phyloP scores from a whole-genome alignment of 2,797 vertebrate species.

The Botia almorhae region DNA sequence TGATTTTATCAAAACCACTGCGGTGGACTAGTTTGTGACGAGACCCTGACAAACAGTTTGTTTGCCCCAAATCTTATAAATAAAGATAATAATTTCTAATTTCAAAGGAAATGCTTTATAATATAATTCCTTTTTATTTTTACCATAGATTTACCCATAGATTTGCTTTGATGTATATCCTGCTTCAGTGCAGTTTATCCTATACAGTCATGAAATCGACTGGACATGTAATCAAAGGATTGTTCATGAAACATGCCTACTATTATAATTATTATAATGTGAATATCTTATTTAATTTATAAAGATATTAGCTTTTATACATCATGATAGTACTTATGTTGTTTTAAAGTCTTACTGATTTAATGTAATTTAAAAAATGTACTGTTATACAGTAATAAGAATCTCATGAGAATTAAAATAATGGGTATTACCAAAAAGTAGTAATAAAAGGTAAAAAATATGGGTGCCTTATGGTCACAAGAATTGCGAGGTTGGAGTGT shows the following conservation, averaged over 20 bases:
- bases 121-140: neutral
- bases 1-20: slow-evolving; percentile 38
- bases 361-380: too few relatives aligned
- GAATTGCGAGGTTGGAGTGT: neutral
- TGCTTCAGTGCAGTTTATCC: too few relatives aligned
- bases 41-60: slow-evolving; percentile 17
- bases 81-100: neutral
- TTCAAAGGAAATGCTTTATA: neutral
- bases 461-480: neutral
- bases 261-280: too few relatives aligned
- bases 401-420: neutral
- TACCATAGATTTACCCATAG: neutral
- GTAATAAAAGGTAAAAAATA: neutral
- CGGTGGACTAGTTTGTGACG: slow-evolving; percentile 1
- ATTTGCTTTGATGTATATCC: too few relatives aligned
- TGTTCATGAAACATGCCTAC: too few relatives aligned
- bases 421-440: neutral
- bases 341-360: too few relatives aligned
- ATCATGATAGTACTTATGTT: too few relatives aligned
- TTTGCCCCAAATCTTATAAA: slow-evolving; percentile 12
- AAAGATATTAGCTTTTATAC: too few relatives aligned
- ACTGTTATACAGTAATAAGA: neutral
- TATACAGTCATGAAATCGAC: too few relatives aligned
- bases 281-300: too few relatives aligned
- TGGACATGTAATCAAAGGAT: too few relatives aligned